These are phyloP conservation scores for Oeneis ivallda DNA, from an alignment of 2,888 invertebrate species.

Conservation along the genomic window DNA sequence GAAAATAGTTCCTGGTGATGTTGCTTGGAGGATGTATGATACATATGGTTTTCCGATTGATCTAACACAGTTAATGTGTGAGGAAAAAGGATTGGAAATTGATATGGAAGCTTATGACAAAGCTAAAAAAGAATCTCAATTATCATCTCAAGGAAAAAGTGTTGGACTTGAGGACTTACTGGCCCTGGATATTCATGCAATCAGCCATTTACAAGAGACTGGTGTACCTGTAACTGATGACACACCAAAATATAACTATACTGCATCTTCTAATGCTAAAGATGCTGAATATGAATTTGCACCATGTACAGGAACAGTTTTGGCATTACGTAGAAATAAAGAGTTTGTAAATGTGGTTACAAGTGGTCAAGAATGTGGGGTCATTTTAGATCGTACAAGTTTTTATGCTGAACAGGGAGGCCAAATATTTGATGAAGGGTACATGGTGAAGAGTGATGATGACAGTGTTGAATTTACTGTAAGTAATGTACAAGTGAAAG, in stretches of 20 bases:
- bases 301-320: conserved; percentile 87
- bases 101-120: conserved; percentile 96
- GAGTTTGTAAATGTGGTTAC: conserved; percentile 91
- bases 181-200: conserved; percentile 96
- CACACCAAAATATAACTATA: conserved; percentile 94
- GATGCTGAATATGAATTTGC: conserved; percentile 90
- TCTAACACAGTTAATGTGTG: conserved; percentile 98
- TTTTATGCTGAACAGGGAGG: conserved; percentile 99
- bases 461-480: conserved; percentile 95
- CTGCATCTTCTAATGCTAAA: conserved; percentile 82
- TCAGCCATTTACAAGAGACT: conserved; percentile 92
- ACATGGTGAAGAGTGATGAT: conserved; percentile 89
- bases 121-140: conserved; percentile 93
- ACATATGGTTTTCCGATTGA: conserved; percentile 99
- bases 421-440: conserved; percentile 98
- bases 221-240: conserved; percentile 93
- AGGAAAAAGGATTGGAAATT: conserved; percentile 94
- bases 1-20: conserved; percentile 93
- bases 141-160: conserved; percentile 93
- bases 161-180: conserved; percentile 90
- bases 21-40: conserved; percentile 99
- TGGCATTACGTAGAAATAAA: conserved; percentile 90
- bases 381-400: conserved; percentile 94
- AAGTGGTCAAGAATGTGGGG: conserved; percentile 94
- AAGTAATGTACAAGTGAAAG: conserved; percentile 96